These are phyloP conservation scores for Oreotrochilus melanogaster DNA, from an alignment of 2,113 vertebrate species.

Conservation along the genomic window DNA sequence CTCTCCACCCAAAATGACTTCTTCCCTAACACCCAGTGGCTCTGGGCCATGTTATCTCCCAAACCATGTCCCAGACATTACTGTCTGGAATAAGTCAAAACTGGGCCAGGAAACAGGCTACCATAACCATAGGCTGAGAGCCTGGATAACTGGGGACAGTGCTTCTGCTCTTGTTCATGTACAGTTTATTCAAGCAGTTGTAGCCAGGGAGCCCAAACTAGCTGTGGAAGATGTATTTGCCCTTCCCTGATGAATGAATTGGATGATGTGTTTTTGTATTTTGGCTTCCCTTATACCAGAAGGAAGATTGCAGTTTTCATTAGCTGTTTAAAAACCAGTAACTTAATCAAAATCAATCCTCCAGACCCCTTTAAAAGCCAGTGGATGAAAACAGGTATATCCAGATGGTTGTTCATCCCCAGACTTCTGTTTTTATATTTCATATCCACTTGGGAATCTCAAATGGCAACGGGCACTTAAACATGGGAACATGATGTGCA, in stretches of 20 bases:
- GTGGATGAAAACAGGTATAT: background rate
- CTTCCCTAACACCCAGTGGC: rapidly evolving
- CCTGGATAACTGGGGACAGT: rapidly evolving
- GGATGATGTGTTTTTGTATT: background rate
- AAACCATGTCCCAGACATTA: background rate
- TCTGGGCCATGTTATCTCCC: background rate
- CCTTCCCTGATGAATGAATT: background rate
- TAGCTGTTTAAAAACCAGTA: background rate
- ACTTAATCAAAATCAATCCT: background rate
- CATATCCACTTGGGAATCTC: background rate
- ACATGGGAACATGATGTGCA: background rate
- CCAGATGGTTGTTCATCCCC: background rate
- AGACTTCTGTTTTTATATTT: background rate
- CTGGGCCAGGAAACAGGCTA: background rate
- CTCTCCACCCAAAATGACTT: background rate
- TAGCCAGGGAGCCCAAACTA: background rate
- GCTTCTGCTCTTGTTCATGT: background rate
- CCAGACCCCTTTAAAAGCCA: background rate
- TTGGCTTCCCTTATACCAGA: background rate
- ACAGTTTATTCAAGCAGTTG: background rate
- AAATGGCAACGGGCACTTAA: background rate
- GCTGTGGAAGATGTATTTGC: background rate
- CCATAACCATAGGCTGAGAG: background rate
- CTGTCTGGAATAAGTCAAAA: background rate
- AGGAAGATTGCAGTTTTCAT: background rate